Percentiles rank a stretch among this genome's conserved stretches.
Evolutionary conservation across 2,113 vertebrate genomes (phyloP).

Genomic region (Trinectes maculatus): DNA sequence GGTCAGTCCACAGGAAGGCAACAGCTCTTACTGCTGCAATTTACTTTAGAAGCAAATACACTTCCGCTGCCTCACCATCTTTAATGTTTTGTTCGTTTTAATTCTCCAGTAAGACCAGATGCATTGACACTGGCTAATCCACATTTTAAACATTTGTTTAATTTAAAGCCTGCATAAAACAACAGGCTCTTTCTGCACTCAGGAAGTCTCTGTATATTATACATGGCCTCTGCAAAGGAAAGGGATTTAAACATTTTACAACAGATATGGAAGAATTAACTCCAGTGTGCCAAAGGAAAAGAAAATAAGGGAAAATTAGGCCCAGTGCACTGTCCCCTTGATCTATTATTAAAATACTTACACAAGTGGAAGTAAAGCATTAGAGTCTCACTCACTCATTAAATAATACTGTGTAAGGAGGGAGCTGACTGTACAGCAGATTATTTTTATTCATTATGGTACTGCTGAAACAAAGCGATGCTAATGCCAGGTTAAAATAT

Average conservation of each 20-base stretch:
- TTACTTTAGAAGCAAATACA: no score
- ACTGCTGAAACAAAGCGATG: no score
- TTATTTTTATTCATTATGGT: no score
- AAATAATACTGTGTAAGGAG: no score
- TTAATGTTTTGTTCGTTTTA: not conserved
- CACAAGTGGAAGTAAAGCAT: no score
- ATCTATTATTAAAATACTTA: conserved; percentile 34
- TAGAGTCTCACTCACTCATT: no score
- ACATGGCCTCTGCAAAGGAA: not conserved
- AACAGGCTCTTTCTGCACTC: conserved; percentile 20
- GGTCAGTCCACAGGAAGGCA: no score
- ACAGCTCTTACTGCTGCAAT: no score
- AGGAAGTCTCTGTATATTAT: conserved; percentile 28
- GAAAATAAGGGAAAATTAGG: conserved; percentile 17
- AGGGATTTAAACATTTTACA: conserved; percentile 53
- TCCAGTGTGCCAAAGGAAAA: no score
- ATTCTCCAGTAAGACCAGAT: not conserved
- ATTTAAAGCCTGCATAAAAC: conserved; percentile 16
- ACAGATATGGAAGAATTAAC: conserved; percentile 24
- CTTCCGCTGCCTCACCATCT: not conserved
- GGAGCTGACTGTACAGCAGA: no score
- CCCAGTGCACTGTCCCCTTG: conserved; percentile 1
- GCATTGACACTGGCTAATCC: not conserved
- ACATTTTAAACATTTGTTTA: conserved; percentile 23
- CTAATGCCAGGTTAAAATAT: no score